Conservation (phyloP, 1,140 invertebrate genomes). For the Pseudachorutes palmiensis region DNA sequence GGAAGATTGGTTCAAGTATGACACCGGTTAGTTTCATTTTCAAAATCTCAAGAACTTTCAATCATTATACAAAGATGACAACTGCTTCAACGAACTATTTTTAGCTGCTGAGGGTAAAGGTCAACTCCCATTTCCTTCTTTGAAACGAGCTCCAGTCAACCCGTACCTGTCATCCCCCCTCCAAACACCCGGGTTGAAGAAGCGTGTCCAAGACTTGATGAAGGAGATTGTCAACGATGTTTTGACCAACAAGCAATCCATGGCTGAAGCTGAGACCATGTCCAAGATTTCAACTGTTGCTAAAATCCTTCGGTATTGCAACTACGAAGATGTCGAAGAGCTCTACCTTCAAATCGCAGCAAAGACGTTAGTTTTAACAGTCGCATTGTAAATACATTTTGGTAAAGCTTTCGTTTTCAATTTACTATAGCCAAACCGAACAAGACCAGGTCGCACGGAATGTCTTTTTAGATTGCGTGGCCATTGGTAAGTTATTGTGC, state of each 20-base stretch:
- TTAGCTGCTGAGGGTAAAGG: not conserved
- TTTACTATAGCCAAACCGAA: constrained; percentile 9
- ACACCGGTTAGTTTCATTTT: too few species aligned
- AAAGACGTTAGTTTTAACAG: not conserved
- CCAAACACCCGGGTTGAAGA: constrained; percentile 9
- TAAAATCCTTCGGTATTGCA: constrained; percentile 30
- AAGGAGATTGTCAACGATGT: constrained; percentile 20
- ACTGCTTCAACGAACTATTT: too few species aligned
- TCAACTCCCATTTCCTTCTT: constrained; percentile 8
- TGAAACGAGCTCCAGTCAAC: constrained; percentile 28
- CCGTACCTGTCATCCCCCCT: constrained; percentile 26
- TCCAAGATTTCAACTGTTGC: constrained; percentile 32
- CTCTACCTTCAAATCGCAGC: constrained; percentile 19
- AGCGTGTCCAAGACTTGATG: constrained; percentile 21
- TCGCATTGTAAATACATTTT: too few species aligned
- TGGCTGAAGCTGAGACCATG: constrained; percentile 31
- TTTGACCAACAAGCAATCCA: constrained; percentile 17
- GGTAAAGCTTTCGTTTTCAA: too few species aligned
- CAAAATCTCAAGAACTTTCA: too few species aligned
- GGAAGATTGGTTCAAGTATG: too few species aligned
- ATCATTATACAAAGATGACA: too few species aligned
- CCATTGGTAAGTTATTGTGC: too few species aligned
- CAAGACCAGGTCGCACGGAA: constrained; percentile 15
- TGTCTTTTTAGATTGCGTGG: constrained; percentile 26
- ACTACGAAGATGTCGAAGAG: constrained; percentile 19